phyloP scores from a whole-genome alignment of 2,113 vertebrate genomes.

The Nothoprocta perdicaria region DNA sequence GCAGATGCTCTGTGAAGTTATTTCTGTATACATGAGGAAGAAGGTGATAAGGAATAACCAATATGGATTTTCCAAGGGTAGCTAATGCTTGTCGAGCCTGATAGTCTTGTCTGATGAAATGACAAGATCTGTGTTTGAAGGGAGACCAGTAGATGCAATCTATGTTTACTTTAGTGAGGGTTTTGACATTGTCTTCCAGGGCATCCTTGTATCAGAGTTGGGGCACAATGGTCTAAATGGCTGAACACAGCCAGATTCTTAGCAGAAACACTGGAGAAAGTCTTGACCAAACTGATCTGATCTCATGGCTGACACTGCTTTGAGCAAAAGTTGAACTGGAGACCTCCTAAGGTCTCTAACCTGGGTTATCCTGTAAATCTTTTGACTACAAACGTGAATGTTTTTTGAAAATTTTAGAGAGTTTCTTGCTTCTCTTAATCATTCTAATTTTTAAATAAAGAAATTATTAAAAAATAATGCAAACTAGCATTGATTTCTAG shows the following conservation, averaged over 20 bases:
- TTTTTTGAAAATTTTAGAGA: neutral
- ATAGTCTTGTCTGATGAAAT: neutral
- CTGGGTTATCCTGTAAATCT: neutral
- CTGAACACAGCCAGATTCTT: neutral
- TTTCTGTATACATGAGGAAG: neutral
- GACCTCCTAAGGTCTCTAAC: neutral
- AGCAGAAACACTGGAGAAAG: neutral
- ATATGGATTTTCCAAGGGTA: neutral
- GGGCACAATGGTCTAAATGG: neutral
- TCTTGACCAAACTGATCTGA: neutral
- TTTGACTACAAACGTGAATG: neutral
- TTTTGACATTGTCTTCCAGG: neutral
- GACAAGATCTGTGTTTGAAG: neutral
- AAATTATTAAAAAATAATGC: neutral
- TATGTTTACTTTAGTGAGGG: neutral
- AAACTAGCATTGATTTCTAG: neutral
- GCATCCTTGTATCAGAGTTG: accelerated
- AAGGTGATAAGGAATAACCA: neutral
- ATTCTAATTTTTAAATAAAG: neutral
- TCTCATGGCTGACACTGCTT: neutral
- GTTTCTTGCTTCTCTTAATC: neutral
- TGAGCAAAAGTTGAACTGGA: neutral
- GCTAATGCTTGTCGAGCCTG: neutral
- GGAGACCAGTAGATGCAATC: neutral
- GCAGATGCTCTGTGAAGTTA: neutral